Conservation (phyloP, 1,140 invertebrate genomes). For the Trissolcus basalis region DNA sequence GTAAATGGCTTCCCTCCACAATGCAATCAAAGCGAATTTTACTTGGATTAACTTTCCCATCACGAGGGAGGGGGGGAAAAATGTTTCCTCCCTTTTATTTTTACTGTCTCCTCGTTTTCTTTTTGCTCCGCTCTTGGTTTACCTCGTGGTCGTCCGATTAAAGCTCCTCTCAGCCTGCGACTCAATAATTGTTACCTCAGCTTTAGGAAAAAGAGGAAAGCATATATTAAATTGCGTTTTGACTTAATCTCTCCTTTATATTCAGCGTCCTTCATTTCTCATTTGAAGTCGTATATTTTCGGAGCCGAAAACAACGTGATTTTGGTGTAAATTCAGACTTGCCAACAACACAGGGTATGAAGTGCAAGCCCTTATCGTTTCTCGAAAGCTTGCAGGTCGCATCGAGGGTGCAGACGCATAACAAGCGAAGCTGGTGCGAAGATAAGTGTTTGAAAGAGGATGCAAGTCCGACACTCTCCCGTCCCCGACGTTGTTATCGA, state of each 20-base stretch:
- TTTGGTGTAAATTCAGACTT: conserved; percentile 48
- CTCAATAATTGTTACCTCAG: too few relatives aligned
- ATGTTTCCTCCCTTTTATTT: too few relatives aligned
- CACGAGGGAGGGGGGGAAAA: too few relatives aligned
- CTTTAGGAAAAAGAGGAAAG: conserved; percentile 1
- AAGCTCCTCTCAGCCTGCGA: too few relatives aligned
- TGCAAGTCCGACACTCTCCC: conserved; percentile 42
- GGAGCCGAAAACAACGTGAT: conserved; percentile 36
- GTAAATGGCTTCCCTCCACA: not conserved
- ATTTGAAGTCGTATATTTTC: conserved; percentile 32
- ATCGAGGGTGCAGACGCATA: conserved; percentile 57
- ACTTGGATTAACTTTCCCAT: not conserved
- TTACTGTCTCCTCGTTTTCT: too few relatives aligned
- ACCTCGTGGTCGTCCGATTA: too few relatives aligned
- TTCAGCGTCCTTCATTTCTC: conserved; percentile 32
- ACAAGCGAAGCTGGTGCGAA: conserved; percentile 44
- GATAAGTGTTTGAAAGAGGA: conserved; percentile 54
- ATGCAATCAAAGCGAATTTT: not conserved
- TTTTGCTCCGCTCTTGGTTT: too few relatives aligned
- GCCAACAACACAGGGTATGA: conserved; percentile 41
- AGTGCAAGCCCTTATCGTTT: conserved; percentile 46
- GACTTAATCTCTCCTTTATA: conserved; percentile 42
- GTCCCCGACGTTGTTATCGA: conserved; percentile 49
- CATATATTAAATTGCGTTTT: conserved; percentile 12
- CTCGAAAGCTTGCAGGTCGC: conserved; percentile 50